Evolutionary conservation across 2,113 vertebrate genomes (phyloP).

Genomic region (Odocoileus hemionus): DNA sequence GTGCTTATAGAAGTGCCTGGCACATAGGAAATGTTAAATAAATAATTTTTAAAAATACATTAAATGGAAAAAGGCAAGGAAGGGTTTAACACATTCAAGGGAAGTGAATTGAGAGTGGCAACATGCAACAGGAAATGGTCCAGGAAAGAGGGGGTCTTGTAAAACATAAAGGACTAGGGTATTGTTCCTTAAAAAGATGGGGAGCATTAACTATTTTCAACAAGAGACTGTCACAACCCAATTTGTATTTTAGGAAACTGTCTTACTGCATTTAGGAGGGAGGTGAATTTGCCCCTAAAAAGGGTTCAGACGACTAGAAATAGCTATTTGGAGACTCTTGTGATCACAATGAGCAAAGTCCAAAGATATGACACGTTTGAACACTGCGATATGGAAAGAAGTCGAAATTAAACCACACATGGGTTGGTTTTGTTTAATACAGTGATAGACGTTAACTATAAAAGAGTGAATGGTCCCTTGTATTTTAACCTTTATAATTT

Average conservation of each 20-base stretch:
- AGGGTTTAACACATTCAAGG: background rate
- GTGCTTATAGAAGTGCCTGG: background rate
- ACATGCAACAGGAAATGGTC: background rate
- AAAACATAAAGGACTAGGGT: background rate
- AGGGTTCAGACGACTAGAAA: background rate
- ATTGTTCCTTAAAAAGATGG: background rate
- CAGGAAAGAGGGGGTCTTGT: background rate
- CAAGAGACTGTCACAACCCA: background rate
- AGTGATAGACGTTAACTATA: background rate
- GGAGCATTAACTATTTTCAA: background rate
- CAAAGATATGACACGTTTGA: background rate
- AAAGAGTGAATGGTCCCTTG: background rate
- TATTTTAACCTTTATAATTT: background rate
- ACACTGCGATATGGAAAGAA: background rate
- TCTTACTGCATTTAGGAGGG: background rate
- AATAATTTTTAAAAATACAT: background rate
- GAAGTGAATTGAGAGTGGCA: background rate
- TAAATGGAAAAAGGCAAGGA: background rate
- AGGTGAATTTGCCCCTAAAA: background rate
- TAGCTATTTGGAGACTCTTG: background rate
- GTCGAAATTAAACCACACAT: background rate
- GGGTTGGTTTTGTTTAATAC: background rate
- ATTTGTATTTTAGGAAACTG: background rate
- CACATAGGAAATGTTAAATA: background rate
- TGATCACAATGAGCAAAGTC: background rate